Percentiles rank a stretch among this genome's conserved stretches.
phyloP scores from a whole-genome alignment of 2,888 invertebrate species.

The Lottia gigantea region DNA sequence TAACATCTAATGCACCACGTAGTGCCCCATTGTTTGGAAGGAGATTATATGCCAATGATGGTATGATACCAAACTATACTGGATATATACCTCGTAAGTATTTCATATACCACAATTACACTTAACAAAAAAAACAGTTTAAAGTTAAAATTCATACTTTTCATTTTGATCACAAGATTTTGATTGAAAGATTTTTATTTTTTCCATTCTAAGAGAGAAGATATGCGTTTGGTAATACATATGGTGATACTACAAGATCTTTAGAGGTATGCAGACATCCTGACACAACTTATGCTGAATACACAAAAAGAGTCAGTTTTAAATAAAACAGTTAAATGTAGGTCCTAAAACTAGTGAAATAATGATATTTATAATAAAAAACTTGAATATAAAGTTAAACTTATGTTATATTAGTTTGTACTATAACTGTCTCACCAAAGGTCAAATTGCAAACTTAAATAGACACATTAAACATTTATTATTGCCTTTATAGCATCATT shows the following conservation, averaged over 20 bases:
- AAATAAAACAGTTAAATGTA: too few relatives aligned
- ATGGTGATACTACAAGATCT: constrained; percentile 66
- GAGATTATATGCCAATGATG: constrained; percentile 60
- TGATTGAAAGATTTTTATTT: neutral
- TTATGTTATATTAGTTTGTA: too few relatives aligned
- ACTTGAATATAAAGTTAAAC: too few relatives aligned
- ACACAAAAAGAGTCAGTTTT: constrained; percentile 4
- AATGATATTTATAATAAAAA: too few relatives aligned
- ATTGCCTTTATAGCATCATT: too few relatives aligned
- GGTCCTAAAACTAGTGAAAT: too few relatives aligned
- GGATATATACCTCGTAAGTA: constrained; percentile 67
- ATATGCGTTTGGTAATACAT: constrained; percentile 67
- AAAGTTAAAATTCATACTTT: too few relatives aligned
- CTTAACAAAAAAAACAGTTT: too few relatives aligned
- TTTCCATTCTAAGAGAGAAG: constrained; percentile 56
- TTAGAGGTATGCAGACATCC: constrained; percentile 64
- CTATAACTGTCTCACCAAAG: too few relatives aligned
- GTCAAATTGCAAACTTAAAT: too few relatives aligned
- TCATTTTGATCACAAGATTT: too few relatives aligned
- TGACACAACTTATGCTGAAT: constrained; percentile 45
- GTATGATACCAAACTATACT: constrained; percentile 69
- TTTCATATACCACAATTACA: neutral
- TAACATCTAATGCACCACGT: neutral
- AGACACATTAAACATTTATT: too few relatives aligned
- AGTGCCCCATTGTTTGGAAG: constrained; percentile 27